Conservation (phyloP, 2,888 invertebrate species). For the Eupeodes luniger region DNA sequence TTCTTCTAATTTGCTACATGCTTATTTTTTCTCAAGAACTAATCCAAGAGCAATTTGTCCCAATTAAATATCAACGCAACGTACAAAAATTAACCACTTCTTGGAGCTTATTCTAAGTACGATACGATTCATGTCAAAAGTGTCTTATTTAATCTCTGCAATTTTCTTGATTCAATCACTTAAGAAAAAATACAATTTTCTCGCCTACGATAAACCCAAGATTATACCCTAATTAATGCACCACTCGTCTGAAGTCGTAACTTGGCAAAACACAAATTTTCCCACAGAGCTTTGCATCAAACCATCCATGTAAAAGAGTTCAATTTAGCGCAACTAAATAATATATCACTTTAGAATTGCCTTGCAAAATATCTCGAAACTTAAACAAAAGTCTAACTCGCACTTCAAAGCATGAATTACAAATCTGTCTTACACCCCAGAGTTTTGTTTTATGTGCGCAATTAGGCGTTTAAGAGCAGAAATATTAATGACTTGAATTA, state of each 20-base stretch:
- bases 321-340: conserved; percentile 41
- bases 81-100: background rate
- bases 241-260: background rate
- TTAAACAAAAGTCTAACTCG: background rate
- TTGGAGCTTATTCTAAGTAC: background rate
- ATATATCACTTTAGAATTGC: conserved; percentile 50
- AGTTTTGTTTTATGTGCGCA: conserved; percentile 9
- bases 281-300: conserved; percentile 48
- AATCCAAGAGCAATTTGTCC: background rate
- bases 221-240: conserved; percentile 55
- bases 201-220: conserved; percentile 62
- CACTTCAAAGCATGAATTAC: background rate
- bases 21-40: background rate
- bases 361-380: conserved; percentile 37
- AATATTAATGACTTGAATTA: conserved; percentile 63
- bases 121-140: background rate
- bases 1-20: background rate
- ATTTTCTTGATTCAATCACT: conserved; percentile 25
- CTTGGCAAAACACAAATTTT: conserved; percentile 26
- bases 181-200: conserved; percentile 4
- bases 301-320: conserved; percentile 51
- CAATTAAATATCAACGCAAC: conserved; percentile 5
- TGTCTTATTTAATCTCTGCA: background rate
- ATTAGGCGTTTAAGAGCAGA: conserved; percentile 43
- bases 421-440: conserved; percentile 46